Evolutionary conservation across 2,888 invertebrate species (phyloP).

Genomic region (Orthosia incerta): DNA sequence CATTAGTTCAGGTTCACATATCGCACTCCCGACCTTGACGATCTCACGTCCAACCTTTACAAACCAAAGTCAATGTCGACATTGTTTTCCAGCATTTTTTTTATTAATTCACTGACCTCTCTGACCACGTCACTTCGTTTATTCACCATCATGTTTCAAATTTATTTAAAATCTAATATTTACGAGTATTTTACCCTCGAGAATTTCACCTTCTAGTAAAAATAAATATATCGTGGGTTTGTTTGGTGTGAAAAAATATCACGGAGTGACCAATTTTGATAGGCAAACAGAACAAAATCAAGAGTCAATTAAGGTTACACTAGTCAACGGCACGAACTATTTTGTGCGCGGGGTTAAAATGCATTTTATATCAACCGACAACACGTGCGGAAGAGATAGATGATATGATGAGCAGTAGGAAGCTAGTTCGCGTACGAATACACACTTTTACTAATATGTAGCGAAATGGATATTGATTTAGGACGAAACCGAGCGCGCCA

Average conservation of each 20-base stretch:
- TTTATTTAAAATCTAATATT: conserved; percentile 40
- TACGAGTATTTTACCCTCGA: conserved; percentile 26
- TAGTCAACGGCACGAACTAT: too few species aligned
- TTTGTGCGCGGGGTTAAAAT: too few species aligned
- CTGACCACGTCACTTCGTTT: conserved; percentile 23
- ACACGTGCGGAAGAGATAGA: too few species aligned
- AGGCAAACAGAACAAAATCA: background rate
- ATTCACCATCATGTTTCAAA: conserved; percentile 10
- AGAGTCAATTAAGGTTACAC: too few species aligned
- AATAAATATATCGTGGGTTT: conserved; percentile 27
- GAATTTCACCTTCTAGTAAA: conserved; percentile 29
- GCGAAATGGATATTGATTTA: too few species aligned
- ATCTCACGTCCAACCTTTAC: conserved; percentile 38
- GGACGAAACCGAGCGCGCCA: too few species aligned
- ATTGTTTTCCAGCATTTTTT: conserved; percentile 47
- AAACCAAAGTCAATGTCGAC: conserved; percentile 57
- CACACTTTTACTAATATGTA: too few species aligned
- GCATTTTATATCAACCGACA: too few species aligned
- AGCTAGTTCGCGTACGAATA: too few species aligned
- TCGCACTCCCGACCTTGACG: conserved; percentile 39
- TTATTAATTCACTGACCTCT: conserved; percentile 44
- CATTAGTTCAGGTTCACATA: background rate
- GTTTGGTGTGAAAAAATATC: conserved; percentile 8
- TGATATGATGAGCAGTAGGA: too few species aligned
- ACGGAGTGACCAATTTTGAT: conserved; percentile 2